phyloP scores from a whole-genome alignment of 2,113 vertebrate genomes.

The Xiphophorus couchianus region DNA sequence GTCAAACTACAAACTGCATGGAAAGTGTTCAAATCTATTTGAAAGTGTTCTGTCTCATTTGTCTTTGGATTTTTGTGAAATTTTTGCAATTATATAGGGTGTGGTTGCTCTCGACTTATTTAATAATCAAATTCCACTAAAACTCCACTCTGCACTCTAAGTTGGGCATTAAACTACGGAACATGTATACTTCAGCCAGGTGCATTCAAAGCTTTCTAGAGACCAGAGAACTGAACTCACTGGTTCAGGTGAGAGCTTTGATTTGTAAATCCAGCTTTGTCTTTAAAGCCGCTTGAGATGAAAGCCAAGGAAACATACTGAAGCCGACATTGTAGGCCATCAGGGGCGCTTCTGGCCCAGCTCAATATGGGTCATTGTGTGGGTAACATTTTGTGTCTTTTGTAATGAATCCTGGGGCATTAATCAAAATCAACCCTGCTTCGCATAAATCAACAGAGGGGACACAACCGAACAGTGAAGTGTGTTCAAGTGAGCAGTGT shows the following conservation, averaged over 20 bases:
- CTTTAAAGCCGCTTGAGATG: conserved; percentile 13
- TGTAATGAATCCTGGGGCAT: conserved; percentile 1
- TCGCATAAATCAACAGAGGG: conserved; percentile 14
- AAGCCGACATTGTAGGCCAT: conserved; percentile 6
- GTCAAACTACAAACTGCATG: no score
- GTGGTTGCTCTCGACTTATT: background rate
- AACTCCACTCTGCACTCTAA: background rate
- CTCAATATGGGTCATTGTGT: background rate
- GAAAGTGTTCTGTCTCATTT: background rate
- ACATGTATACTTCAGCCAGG: background rate
- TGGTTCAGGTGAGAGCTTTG: conserved; percentile 8
- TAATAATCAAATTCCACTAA: background rate
- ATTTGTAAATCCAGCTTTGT: conserved; percentile 23
- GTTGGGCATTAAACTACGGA: background rate
- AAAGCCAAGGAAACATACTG: conserved; percentile 22
- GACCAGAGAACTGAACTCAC: background rate
- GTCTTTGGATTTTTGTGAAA: background rate
- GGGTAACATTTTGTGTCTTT: conserved; percentile 7
- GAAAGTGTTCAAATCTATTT: no score
- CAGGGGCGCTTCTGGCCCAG: conserved; percentile 8
- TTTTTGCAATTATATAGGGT: background rate
- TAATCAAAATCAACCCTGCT: conserved; percentile 9
- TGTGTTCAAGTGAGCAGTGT: conserved; percentile 36
- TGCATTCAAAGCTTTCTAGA: conserved; percentile 10
- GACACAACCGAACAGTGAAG: conserved; percentile 11